Evolutionary conservation across 2,113 vertebrate species (phyloP).

Genomic region (Neolamprologus toae): DNA sequence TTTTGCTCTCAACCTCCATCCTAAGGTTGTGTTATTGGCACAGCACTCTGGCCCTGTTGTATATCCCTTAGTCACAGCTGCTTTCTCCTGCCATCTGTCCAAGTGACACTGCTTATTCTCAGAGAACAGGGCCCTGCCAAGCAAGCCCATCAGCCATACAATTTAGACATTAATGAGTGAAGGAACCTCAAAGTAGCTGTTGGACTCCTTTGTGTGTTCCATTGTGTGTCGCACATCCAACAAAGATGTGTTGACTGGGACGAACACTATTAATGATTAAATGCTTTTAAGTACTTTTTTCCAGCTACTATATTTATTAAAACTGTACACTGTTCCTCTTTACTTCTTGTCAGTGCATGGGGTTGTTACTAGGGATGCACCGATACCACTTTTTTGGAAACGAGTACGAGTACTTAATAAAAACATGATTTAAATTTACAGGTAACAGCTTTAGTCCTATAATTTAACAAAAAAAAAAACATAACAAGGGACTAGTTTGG

Average conservation of each 20-base stretch:
- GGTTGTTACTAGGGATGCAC: too few species aligned
- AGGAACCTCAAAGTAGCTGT: slow-evolving; percentile 20
- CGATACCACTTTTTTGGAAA: too few species aligned
- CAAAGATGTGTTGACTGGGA: not conserved
- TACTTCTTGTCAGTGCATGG: not conserved
- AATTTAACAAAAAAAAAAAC: too few species aligned
- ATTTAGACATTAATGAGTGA: slow-evolving; percentile 55
- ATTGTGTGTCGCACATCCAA: not conserved
- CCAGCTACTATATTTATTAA: not conserved
- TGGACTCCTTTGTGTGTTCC: not conserved
- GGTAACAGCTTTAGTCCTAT: too few species aligned
- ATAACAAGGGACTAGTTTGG: too few species aligned
- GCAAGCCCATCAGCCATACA: slow-evolving; percentile 33
- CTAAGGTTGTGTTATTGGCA: slow-evolving; percentile 2
- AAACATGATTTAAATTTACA: too few species aligned
- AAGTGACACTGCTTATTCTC: slow-evolving; percentile 30
- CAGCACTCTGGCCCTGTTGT: not conserved
- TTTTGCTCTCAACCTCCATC: not conserved
- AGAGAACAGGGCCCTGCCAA: slow-evolving; percentile 35
- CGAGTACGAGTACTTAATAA: too few species aligned
- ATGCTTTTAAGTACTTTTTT: not conserved
- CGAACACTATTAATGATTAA: not conserved
- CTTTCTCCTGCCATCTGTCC: slow-evolving; percentile 51
- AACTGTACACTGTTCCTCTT: not conserved
- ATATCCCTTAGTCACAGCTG: slow-evolving; percentile 40